Conservation (phyloP, 2,113 vertebrate species). For the Engraulis encrasicolus region DNA sequence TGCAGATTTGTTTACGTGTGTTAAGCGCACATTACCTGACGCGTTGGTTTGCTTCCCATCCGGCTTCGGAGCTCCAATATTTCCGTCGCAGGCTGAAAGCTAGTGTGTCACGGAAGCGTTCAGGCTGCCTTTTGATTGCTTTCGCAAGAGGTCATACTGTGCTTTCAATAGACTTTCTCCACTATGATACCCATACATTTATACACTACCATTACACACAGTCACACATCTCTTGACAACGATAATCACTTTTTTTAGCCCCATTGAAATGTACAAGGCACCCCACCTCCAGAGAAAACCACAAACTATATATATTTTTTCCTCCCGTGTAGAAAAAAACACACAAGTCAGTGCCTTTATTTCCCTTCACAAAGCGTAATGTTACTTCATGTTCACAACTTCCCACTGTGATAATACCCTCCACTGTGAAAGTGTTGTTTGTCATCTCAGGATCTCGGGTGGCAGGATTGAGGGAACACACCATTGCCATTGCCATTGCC, state of each 20-base stretch:
- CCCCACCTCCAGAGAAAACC: slow-evolving; percentile 1
- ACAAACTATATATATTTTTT: slow-evolving; percentile 16
- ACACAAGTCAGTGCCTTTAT: background rate
- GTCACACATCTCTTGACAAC: slow-evolving; percentile 37
- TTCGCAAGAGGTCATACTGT: slow-evolving; percentile 33
- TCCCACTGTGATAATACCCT: background rate
- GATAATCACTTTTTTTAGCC: slow-evolving; percentile 4
- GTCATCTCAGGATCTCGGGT: background rate
- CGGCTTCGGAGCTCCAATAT: background rate
- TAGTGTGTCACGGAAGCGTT: slow-evolving; percentile 35
- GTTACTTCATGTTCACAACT: slow-evolving; percentile 5
- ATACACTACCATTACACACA: slow-evolving; percentile 21
- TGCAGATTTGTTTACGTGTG: slow-evolving; percentile 45
- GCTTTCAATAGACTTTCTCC: slow-evolving; percentile 31
- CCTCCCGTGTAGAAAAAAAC: background rate
- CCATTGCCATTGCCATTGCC: background rate
- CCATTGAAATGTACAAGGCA: slow-evolving; percentile 15
- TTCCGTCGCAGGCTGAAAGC: slow-evolving; percentile 23
- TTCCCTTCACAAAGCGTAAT: background rate
- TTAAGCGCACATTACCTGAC: slow-evolving; percentile 29
- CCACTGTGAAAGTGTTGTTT: background rate
- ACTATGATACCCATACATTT: slow-evolving; percentile 29
- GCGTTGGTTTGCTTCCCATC: background rate
- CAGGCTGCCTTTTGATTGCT: slow-evolving; percentile 23
- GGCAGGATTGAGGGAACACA: background rate